Evolutionary conservation across 2,113 vertebrate species (phyloP), one percentile per base, ranked within the genome.

Genomic region (Myodes glareolus): DNA sequence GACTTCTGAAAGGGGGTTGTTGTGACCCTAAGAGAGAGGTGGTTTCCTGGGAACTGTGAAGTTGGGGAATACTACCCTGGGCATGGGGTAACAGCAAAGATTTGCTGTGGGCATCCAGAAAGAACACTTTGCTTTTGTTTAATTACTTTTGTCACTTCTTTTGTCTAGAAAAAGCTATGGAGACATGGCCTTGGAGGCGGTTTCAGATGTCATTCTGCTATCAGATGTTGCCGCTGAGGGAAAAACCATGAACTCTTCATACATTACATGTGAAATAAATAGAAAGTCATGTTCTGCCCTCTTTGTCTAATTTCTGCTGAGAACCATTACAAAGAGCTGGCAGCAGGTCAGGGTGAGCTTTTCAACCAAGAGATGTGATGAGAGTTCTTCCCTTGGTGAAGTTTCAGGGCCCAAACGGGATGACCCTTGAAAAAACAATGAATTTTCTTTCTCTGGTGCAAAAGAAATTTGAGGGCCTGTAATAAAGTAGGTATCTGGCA

Each of bases 91-190:
- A 82, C 31, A 50, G 31, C 29, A 78, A 87, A 90, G 36, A 16
- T 47, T 21, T 50, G 52, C 87, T 91, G 77, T 42, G 82, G 65
- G 21, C 80, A 52, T 91, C 75, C 87, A 89, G 87, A 87, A 68
- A 93, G 96, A 97, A 97, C 96, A 97, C 90, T 98, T 78, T 96
- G 94, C 96, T 98, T 98, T 91, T 39, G 45, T 93, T 97, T 82
- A 50, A n/a, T 42, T 93, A 95, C 70, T 94, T 93, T 95, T 80
- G 23, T 80, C 39, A n/a, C 1, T 1, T 84, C 87, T 1, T 84
- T 91, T 63, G 84, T 97, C 42, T 88, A 92, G 95, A n/a, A 89
- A 73, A 42, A 88, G 42, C 82, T 17, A 25, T 21, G 7, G 68
- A 76, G 88, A 67, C 90, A 52, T 90, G 90, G 21, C 45, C 89